Conservation (phyloP, 2,113 vertebrate species). For the Leptodactylus fuscus region DNA sequence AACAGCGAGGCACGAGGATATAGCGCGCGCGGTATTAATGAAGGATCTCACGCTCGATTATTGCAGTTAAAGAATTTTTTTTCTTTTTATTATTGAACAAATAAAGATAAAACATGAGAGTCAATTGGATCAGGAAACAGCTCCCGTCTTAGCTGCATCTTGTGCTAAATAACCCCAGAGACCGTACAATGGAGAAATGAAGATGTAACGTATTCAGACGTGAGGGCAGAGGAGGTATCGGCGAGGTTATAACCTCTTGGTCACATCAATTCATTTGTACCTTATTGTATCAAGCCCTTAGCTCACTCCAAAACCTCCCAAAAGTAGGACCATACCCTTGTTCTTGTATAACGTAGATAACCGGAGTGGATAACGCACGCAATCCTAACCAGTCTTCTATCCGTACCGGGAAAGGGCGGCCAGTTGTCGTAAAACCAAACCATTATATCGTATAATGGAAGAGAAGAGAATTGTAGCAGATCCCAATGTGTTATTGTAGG, state of each 20-base stretch:
- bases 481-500: neutral
- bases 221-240: slow-evolving; percentile 64
- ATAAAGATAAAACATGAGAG: slow-evolving; percentile 69
- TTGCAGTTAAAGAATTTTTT: slow-evolving; percentile 71
- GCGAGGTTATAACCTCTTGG: slow-evolving; percentile 61
- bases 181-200: slow-evolving; percentile 67
- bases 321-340: slow-evolving; percentile 33
- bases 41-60: slow-evolving; percentile 67
- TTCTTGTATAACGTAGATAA: neutral
- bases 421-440: neutral
- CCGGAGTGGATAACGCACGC: neutral
- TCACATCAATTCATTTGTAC: slow-evolving; percentile 64
- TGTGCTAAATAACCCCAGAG: slow-evolving; percentile 74
- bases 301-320: slow-evolving; percentile 41
- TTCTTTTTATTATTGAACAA: slow-evolving; percentile 72
- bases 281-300: slow-evolving; percentile 67
- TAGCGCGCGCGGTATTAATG: slow-evolving; percentile 66
- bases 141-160: slow-evolving; percentile 67
- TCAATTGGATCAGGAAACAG: slow-evolving; percentile 73
- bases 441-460: neutral
- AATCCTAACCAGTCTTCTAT: neutral
- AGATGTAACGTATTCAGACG: slow-evolving; percentile 66
- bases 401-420: neutral
- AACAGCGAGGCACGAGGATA: slow-evolving; percentile 65
- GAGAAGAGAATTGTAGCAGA: neutral